Evolutionary conservation across 2,888 invertebrate genomes (phyloP).

Genomic region (Eupeodes luniger): DNA sequence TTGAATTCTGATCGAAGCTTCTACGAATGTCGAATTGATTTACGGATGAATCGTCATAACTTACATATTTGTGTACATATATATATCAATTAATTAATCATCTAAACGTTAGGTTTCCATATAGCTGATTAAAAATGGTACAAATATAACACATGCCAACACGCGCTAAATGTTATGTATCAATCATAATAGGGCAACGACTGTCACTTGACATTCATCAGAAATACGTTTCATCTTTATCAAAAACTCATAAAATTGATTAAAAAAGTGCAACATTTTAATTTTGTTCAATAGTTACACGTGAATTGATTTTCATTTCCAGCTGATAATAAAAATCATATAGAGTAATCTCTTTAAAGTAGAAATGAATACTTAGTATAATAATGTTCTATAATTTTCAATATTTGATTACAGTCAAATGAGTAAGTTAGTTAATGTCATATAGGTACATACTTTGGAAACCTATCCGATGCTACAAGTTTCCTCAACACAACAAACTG

Average conservation of each 20-base stretch:
- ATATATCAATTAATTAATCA: too few relatives aligned
- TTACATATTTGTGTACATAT: too few relatives aligned
- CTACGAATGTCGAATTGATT: too few relatives aligned
- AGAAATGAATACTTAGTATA: background rate
- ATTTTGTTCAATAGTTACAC: background rate
- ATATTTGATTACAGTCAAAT: background rate
- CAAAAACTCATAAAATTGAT: background rate
- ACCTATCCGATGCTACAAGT: background rate
- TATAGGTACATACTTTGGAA: background rate
- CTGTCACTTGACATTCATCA: conserved; percentile 7
- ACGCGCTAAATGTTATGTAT: background rate
- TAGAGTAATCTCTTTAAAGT: background rate
- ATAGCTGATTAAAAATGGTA: too few relatives aligned
- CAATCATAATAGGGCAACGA: conserved; percentile 9
- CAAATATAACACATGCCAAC: background rate
- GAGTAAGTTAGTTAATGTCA: too few relatives aligned
- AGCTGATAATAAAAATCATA: background rate
- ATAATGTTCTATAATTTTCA: background rate
- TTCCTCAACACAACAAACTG: background rate
- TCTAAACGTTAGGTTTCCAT: too few relatives aligned
- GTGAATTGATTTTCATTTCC: background rate
- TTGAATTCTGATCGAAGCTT: too few relatives aligned
- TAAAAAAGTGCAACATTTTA: conserved; percentile 26
- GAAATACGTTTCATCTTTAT: background rate
- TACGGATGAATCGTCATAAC: too few relatives aligned